Conservation (phyloP, 2,797 vertebrate species). For the Microctenopoma steveboyesi region DNA sequence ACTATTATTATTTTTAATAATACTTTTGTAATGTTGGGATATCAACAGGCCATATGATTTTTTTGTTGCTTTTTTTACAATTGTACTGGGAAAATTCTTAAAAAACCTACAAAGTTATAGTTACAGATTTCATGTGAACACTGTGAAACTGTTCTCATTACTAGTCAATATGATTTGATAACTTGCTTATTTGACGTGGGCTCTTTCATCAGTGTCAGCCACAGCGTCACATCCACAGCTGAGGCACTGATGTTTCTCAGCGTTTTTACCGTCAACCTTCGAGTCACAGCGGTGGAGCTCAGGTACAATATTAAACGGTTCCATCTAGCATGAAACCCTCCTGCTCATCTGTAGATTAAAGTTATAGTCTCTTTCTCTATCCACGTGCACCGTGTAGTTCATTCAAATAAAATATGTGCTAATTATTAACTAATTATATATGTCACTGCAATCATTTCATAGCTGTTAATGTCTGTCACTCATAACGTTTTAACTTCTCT, state of each 20-base stretch:
- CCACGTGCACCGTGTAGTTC: background rate
- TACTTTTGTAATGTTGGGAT: background rate
- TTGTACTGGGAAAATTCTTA: background rate
- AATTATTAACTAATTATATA: no score
- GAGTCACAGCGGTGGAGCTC: constrained; percentile 81
- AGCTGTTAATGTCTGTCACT: background rate
- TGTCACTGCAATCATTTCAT: background rate
- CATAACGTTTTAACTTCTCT: constrained; percentile 4
- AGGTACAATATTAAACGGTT: constrained; percentile 70
- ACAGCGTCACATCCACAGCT: constrained; percentile 65
- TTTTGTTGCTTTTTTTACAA: background rate
- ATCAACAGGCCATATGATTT: no score
- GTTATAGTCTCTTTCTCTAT: background rate
- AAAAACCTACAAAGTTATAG: background rate
- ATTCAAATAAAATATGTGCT: no score
- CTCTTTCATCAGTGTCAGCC: constrained; percentile 78
- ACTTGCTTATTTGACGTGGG: background rate
- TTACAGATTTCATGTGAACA: background rate
- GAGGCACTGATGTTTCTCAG: constrained; percentile 74
- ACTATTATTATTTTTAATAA: no score
- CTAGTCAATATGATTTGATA: background rate
- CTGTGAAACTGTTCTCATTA: no score
- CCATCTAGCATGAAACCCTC: background rate
- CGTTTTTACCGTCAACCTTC: constrained; percentile 76
- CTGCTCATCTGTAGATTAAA: background rate